phyloP scores from a whole-genome alignment of 2,113 vertebrate species.

The Drymodes brunneopygia region DNA sequence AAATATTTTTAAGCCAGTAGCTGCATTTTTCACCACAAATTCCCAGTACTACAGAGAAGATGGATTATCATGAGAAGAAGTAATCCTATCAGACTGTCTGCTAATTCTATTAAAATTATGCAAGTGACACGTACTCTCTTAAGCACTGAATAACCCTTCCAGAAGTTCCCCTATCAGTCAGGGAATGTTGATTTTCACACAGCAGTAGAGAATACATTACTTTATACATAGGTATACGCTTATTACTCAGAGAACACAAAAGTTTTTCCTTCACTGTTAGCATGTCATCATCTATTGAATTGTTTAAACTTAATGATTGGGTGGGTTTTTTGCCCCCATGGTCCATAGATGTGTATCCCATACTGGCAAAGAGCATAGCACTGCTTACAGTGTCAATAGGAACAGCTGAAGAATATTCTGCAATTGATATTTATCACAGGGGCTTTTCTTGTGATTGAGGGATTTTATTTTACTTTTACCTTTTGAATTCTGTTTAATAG shows the following conservation, averaged over 20 bases:
- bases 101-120: conserved; percentile 63
- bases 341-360: neutral
- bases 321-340: neutral
- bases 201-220: neutral
- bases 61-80: conserved; percentile 49
- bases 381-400: neutral
- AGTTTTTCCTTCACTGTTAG: neutral
- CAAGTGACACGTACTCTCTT: conserved; percentile 10
- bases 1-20: neutral
- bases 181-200: neutral
- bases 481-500: neutral
- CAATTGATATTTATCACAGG: neutral
- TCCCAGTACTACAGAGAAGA: conserved; percentile 6
- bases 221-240: neutral
- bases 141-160: neutral
- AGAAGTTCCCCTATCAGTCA: neutral
- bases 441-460: neutral
- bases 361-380: neutral
- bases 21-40: conserved; percentile 4
- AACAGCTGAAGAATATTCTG: neutral
- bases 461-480: neutral
- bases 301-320: neutral
- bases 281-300: neutral
- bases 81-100: conserved; percentile 41
- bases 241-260: neutral